phyloP scores from a whole-genome alignment of 2,888 invertebrate genomes.

The Aricia artaxerxes region DNA sequence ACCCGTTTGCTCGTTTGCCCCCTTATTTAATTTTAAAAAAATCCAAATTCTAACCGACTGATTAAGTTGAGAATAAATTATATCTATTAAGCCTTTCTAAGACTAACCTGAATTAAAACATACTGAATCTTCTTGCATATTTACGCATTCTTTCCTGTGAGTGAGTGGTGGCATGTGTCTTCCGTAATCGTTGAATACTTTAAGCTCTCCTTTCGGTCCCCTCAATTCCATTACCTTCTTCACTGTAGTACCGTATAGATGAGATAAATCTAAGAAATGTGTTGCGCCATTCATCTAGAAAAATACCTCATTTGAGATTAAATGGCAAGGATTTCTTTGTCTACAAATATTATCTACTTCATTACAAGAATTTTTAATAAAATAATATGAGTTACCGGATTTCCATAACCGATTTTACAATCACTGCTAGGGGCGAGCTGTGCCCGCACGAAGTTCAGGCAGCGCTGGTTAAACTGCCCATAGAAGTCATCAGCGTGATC shows the following conservation, averaged over 20 bases:
- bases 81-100: too few species aligned
- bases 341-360: too few species aligned
- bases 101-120: conserved; percentile 84
- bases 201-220: conserved; percentile 82
- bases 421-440: conserved; percentile 83
- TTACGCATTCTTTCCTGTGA: conserved; percentile 83
- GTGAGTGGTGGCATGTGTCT: conserved; percentile 84
- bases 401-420: conserved; percentile 85
- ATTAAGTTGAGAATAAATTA: too few species aligned
- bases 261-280: conserved; percentile 87
- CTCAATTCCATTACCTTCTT: conserved; percentile 80
- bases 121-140: conserved; percentile 79
- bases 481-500: conserved; percentile 83
- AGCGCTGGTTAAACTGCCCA: conserved; percentile 78
- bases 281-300: conserved; percentile 87
- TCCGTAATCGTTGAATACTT: conserved; percentile 83
- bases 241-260: conserved; percentile 85
- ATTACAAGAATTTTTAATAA: neutral
- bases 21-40: too few species aligned
- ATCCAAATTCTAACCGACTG: too few species aligned
- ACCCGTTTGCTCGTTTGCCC: too few species aligned
- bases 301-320: neutral
- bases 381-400: conserved; percentile 74
- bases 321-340: too few species aligned
- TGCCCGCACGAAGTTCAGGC: conserved; percentile 87